Evolutionary conservation across 2,113 vertebrate genomes (phyloP), one percentile per base, ranked within the genome.

Genomic region (Sakesphorus luctuosus): DNA sequence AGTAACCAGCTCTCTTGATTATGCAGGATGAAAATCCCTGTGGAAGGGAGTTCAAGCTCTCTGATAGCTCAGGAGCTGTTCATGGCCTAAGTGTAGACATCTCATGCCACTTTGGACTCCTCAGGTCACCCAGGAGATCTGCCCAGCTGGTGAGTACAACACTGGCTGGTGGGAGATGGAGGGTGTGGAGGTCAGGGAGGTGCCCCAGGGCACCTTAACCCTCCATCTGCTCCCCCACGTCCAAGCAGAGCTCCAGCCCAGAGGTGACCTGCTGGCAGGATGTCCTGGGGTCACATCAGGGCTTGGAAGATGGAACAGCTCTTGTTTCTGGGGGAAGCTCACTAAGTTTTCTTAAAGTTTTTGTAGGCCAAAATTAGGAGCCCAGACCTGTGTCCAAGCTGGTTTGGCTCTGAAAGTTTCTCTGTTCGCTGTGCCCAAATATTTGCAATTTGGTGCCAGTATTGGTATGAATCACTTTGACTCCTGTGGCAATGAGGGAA

Each of bases 21-120:
- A 13, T 14, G 18, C 40, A 69, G 44, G 20, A 11, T 1, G 7
- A 2, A 0, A 26, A 3, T 61, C 3, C 2, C 49, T 1, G 0
- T 56, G 36, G 46, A 36, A 58, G 52, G 11, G 1, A 1, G 35
- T 17, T 36, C 47, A 31, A 28, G 44, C 35, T 68, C 58, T 29
- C 18, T 23, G 61, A 3, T 16, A 29, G 3, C 40, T 88, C 12
- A 3, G 33, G 49, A 61, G 44, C n/a, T 20, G 25, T 16, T 29
- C 25, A 5, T 40, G 63, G 15, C 21, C 28, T 7, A 7, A 26
- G 40, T 1, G 31, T 20, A 11, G 43, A 10, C 0, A 0, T 25
- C 40, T 89, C 2, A 0, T 12, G 8, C 4, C 4, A 1, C 19
- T 75, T 65, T 10, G 56, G 66, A 7, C 44, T 66, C 28, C 78